Base-by-base conservation (phyloP, 1,140 invertebrate genomes). In the Harpegnathos saltator region DNA sequence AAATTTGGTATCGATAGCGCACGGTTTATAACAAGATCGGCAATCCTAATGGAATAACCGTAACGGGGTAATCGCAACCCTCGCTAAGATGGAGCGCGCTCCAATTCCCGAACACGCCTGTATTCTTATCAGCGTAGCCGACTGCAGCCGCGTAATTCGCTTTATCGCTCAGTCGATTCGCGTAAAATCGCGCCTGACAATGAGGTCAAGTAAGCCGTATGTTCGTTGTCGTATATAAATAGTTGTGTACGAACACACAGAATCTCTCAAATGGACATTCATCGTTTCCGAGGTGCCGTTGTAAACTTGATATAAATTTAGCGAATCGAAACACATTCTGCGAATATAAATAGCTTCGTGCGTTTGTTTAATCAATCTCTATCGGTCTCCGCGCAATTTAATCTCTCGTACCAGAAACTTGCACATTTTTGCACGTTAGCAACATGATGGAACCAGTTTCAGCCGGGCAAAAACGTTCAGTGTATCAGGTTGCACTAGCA, bases 311-410 rank as follows among this genome's bases (percentile, higher is more conserved):
- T 50, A 22, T 2, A 26, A 63, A 63, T 75, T 75, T 63, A 33
- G 29, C 3, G 7, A 50, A 63, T 63, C 62, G 15, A 4, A 52
- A 50, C 38, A 44, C 38, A 44, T 74, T n/a, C 50, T 44, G 38
- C 11, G 2, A 4, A 19, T 26, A 11, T 15, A 12, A 58, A n/a
- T 22, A 14, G 12, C 63, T 74, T 48, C 17, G 0, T 26, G 29
- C 2, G 7, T n/a, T 50, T 15, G 44, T 29, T 75, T 63, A 26
- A 26, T 1, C 61, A 15, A 14, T 7, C 48, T 22, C 56, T 26
- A 61, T 59, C 19, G 33, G 65, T 66, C 58, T 66, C 66, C 38
- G 66, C 65, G 44, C 17, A 66, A 38, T 54, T 54, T 11, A 15
- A 3, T 22, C 14, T 15, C 48, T 29, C 26, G 15, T 48, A 24